phyloP scores from a whole-genome alignment of 37 sponge, comb jelly and placozoan genomes.

The Agelas oroides region DNA sequence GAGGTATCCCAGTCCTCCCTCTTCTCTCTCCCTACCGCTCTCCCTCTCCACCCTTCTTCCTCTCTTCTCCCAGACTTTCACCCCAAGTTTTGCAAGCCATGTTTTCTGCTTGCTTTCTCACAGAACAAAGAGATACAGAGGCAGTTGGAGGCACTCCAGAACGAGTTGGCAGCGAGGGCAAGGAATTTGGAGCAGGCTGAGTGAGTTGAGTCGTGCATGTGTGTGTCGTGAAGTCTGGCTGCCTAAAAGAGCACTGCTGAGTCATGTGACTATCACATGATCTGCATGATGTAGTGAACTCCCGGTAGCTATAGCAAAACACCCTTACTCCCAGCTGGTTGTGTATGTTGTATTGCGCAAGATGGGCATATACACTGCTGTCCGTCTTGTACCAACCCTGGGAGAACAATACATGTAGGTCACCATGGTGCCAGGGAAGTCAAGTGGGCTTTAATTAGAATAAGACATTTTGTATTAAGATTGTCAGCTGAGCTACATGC shows the following conservation, averaged over 20 bases:
- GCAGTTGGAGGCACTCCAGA: conserved; percentile 31
- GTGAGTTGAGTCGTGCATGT: conserved; percentile 39
- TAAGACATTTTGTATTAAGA: too few species aligned
- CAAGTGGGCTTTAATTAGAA: too few species aligned
- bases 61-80: too few species aligned
- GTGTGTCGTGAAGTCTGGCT: neutral
- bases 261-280: neutral
- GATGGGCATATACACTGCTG: too few species aligned
- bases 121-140: conserved; percentile 19
- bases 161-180: conserved; percentile 50
- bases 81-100: too few species aligned
- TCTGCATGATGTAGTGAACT: conserved; percentile 38
- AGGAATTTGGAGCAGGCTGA: conserved; percentile 38
- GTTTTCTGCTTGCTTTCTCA: neutral
- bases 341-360: too few species aligned
- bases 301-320: conserved; percentile 23
- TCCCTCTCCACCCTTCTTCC: too few species aligned
- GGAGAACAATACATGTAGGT: too few species aligned
- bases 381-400: too few species aligned
- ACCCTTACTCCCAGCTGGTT: neutral
- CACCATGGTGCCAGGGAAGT: too few species aligned
- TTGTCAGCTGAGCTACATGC: too few species aligned
- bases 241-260: conserved; percentile 42
- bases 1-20: neutral
- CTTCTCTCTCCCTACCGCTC: too few species aligned